Base-by-base conservation (phyloP, 2,888 invertebrate genomes). In the Alsophila aescularia region DNA sequence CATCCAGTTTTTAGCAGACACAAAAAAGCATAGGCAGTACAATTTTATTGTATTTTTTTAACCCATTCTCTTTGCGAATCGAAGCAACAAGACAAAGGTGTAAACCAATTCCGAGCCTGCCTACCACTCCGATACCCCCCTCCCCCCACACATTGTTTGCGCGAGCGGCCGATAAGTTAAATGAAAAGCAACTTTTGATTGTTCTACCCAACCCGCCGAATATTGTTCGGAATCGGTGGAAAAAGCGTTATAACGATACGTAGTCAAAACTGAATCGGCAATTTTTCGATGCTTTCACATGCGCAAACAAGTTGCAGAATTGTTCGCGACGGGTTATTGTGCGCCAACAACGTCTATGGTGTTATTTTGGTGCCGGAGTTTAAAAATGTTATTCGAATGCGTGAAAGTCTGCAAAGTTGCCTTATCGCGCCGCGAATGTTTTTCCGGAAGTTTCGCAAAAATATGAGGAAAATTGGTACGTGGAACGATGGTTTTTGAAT, bases 101-200 rank as follows among this genome's bases (percentile, higher is more conserved):
- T 74, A 79, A 82, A 80, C 79, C 79, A 81, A 84, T 82, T 81
- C 75, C 65, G 66, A 66, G 53, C 62, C 65, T 64, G 61, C 64
- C 72, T 60, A 60, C 57, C 69, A 69, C 66, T 44, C 67, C 72
- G 69, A 72, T 72, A 74, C 73, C 75, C 77, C n/a, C n/a, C n/a
- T n/a, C n/a, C n/a, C n/a, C n/a, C n/a, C n/a, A n/a, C n/a, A 66
- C 78, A 76, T 80, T 77, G 80, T 83, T 81, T 73, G 70, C 60
- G 70, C 51, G 58, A 63, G 59, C 60, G 62, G 60, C 62, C 76
- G 74, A 81, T 81, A 83, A 82, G 78, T 83, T 83, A 79, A 85
- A 83, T 81, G 81, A 78, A 83, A 84, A 79, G 78, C 77, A 81
- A 84, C 78, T 85, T 83, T 81, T 80, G 82, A 83, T 83, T 83